Evolutionary conservation across 2,888 invertebrate genomes (phyloP), one percentile per base, ranked within the genome.

Genomic region (Nipponacmea schrenckii): DNA sequence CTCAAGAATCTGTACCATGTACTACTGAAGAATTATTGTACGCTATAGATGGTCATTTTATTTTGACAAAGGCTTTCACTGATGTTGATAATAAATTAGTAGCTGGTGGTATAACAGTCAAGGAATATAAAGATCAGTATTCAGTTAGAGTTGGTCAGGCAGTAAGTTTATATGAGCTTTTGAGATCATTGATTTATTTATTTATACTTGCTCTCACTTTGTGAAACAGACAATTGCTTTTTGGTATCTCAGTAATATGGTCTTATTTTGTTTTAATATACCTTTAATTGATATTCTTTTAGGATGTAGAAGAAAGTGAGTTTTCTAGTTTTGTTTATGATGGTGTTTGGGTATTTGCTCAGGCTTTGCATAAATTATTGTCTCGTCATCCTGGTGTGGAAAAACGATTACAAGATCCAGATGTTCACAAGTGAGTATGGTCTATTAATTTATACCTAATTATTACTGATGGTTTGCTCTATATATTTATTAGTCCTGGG

Each of bases 291-390:
- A 39, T 39, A 39, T 46, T 46, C 62, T 69, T 70, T 4, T 73
- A 83, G 64, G 82, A 81, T 14, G 80, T 85, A n/a, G 81, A 85
- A 27, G 85, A 88, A 10, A 93, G 93, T 0, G 91, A 92, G 78
- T 94, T 93, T 85, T 93, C 93, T 0, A 93, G 93, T 0, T 94
- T 92, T 85, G 93, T 94, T 0, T 95, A 95, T 82, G 95, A 95
- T 88, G 94, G 94, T 0, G 93, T 94, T 68, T 95, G 95, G 94
- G 92, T 93, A 0, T 94, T 93, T 86, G 94, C 94, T 4, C 89
- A 92, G 50, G 94, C 94, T 0, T 89, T 94, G 44, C 92, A 94
- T 83, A 90, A 91, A 77, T 89, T 95, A 0, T 87, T 93, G 0
- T 90, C 89, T 67, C 91, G 91, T 68, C 78, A 93, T 86, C 92